Conservation (phyloP, 2,888 invertebrate genomes). For the Drosophila gaucha region DNA sequence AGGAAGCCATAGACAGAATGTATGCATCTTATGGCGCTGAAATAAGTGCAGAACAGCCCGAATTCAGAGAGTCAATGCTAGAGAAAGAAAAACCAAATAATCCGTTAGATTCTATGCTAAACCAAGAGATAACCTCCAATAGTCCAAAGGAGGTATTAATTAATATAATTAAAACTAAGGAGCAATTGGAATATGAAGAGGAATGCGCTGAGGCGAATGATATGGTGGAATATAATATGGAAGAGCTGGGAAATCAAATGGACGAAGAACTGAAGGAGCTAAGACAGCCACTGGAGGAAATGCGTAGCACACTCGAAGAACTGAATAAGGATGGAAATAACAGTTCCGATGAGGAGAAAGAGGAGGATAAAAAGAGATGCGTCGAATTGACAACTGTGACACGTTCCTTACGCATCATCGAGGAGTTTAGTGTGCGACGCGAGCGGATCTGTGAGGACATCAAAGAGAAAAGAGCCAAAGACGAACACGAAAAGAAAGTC, state of each 20-base stretch:
- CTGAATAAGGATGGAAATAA: background rate
- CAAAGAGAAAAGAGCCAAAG: background rate
- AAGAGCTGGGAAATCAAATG: constrained; percentile 60
- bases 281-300: constrained; percentile 4
- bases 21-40: constrained; percentile 36
- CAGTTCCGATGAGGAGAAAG: constrained; percentile 40
- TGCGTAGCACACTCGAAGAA: background rate
- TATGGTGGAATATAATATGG: constrained; percentile 61
- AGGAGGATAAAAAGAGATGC: constrained; percentile 21
- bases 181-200: constrained; percentile 52
- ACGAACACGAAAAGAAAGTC: background rate
- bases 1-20: constrained; percentile 41
- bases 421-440: constrained; percentile 42
- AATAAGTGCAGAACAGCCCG: constrained; percentile 17
- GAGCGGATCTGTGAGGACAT: constrained; percentile 28
- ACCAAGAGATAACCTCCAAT: background rate
- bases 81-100: constrained; percentile 1
- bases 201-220: constrained; percentile 58
- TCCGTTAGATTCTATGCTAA: constrained; percentile 9
- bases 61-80: constrained; percentile 18
- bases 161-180: constrained; percentile 13
- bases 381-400: constrained; percentile 25
- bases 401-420: constrained; percentile 39
- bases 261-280: constrained; percentile 62
- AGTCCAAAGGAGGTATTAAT: background rate